Evolutionary conservation across 2,113 vertebrate species (phyloP), one percentile per base, ranked within the genome.

Genomic region (Saimiri boliviensis): DNA sequence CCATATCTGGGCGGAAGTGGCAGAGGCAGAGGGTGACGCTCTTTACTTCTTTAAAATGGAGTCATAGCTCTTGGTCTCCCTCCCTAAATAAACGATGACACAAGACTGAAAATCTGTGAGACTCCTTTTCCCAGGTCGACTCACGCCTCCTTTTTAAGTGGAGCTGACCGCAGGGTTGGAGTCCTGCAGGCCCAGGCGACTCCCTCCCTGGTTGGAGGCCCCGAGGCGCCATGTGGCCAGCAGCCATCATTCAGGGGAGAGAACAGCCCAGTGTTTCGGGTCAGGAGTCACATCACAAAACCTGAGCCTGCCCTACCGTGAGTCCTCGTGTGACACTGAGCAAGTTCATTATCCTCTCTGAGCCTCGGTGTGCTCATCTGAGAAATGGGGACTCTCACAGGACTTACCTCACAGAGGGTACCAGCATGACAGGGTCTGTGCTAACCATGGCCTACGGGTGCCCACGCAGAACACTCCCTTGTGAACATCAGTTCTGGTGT

Each of bases 401-500:
- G 70, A 25, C 21, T 76, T 25, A 32, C 2, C 37, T 68, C 66
- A 71, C 6, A 25, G 27, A 19, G 35, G 40, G 1, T 3, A 3
- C 6, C 23, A 27, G 30, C 12, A 7, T 25, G 27, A 17, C 76
- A 10, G 13, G 11, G 21, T 35, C 54, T 30, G 3, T 2, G 27
- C 1, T 60, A 32, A 25, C 30, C 21, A 27, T 7, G 5, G 52
- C 10, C 19, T 37, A 1, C 13, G 9, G 32, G 0, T 16, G 35
- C 40, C 27, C 3, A 23, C 52, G n/a, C 13, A 16, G 19, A 45
- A 32, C 30, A 56, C 6, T 54, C 3, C 16, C 56, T 52, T 2
- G 11, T 14, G 20, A 42, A 14, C 20, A 19, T 4, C 10, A 20
- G 68, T 40, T 3, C n/a, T 5, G 0, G 14, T 3, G 5, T 0